phyloP scores from a whole-genome alignment of 2,888 invertebrate genomes.

The Nomada goodeniana region DNA sequence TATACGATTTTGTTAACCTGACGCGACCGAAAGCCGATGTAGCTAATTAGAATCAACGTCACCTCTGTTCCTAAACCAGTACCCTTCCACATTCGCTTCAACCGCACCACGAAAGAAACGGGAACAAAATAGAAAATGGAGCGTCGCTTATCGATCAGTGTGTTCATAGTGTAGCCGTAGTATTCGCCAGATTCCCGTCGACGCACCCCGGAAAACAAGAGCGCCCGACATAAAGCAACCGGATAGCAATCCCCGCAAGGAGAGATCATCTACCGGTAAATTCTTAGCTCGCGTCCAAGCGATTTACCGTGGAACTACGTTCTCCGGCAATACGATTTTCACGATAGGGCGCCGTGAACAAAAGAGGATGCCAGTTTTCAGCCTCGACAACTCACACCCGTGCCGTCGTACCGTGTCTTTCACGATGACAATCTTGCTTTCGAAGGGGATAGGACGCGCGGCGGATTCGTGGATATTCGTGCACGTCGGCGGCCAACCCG shows the following conservation, averaged over 20 bases:
- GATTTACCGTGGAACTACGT: slow-evolving; percentile 12
- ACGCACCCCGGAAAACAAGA: neutral
- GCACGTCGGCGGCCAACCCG: slow-evolving; percentile 13
- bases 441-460: neutral
- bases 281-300: slow-evolving; percentile 16
- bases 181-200: neutral
- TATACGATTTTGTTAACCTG: neutral
- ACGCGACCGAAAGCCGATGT: neutral
- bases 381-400: neutral
- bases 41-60: neutral
- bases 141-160: neutral
- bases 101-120: neutral
- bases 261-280: slow-evolving; percentile 9
- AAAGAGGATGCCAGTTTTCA: slow-evolving; percentile 16
- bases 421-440: slow-evolving; percentile 46
- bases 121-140: neutral
- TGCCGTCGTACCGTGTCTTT: neutral
- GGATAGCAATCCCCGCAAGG: neutral
- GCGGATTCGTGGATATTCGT: slow-evolving; percentile 29
- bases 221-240: neutral
- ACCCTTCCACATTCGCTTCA: too few species aligned
- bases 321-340: slow-evolving; percentile 37
- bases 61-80: neutral
- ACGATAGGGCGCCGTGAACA: slow-evolving; percentile 2
- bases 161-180: neutral